Evolutionary conservation across 2,888 invertebrate species (phyloP).

Genomic region (Drosophila colorata): DNA sequence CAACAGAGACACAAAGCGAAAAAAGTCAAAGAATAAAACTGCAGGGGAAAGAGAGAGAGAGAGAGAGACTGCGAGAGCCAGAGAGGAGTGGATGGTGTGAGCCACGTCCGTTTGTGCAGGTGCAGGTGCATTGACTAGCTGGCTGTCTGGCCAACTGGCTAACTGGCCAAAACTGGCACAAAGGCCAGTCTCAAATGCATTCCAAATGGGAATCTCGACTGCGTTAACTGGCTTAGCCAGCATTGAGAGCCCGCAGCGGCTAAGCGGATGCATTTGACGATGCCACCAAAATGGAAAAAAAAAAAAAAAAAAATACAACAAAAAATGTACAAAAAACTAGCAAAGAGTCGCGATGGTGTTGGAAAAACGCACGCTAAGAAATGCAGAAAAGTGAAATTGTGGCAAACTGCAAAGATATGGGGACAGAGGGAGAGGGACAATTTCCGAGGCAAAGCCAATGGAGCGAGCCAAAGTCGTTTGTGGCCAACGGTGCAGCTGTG

Average conservation of each 20-base stretch:
- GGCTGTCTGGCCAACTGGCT: constrained; percentile 15
- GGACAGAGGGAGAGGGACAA: constrained; percentile 4
- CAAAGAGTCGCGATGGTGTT: constrained; percentile 21
- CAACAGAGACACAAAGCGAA: constrained; percentile 5
- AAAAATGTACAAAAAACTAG: neutral
- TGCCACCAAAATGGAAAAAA: constrained; percentile 57
- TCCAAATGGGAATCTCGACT: constrained; percentile 50
- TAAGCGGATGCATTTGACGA: constrained; percentile 68
- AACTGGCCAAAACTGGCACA: constrained; percentile 39
- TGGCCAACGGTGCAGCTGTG: constrained; percentile 44
- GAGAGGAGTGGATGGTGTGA: constrained; percentile 1
- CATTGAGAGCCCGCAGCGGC: constrained; percentile 52
- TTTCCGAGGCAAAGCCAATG: constrained; percentile 37
- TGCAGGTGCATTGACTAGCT: constrained; percentile 64
- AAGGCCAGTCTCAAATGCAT: constrained; percentile 46
- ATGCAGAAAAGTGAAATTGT: constrained; percentile 68
- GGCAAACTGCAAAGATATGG: constrained; percentile 23
- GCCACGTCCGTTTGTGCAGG: constrained; percentile 38
- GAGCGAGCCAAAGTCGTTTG: constrained; percentile 58
- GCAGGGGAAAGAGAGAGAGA: neutral
- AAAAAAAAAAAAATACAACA: constrained; percentile 9
- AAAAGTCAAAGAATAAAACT: constrained; percentile 29
- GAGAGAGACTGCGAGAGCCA: neutral
- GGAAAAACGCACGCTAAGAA: constrained; percentile 34
- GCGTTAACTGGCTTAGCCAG: constrained; percentile 67